Base-by-base conservation (phyloP, 2,888 invertebrate genomes). In the Calliscelio sp. region DNA sequence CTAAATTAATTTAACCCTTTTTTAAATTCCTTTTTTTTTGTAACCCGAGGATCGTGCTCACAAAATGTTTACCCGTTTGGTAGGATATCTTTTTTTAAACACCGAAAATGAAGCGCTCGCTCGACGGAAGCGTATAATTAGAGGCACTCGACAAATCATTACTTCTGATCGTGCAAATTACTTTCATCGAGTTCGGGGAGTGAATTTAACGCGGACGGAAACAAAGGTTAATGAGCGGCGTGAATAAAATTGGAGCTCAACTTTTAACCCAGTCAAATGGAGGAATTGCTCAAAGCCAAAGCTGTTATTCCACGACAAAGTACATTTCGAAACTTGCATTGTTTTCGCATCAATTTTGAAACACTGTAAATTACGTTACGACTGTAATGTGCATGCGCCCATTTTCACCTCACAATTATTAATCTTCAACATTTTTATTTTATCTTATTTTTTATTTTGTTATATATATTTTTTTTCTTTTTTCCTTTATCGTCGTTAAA, bases 111-210 rank as follows among this genome's bases (percentile, higher is more conserved):
- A 81, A 74, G 66, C 53, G 16, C 28, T 53, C 35, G 35, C 38
- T 20, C 49, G 35, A 71, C 75, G 70, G 75, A 75, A 75, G 71
- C 38, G 65, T 77, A 71, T 82, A 75, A 78, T 78, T 82, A 82
- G 57, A 63, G 61, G 25, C 73, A 51, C 82, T 82, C 77, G 82
- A 82, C 82, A 78, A 82, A 82, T 82, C 77, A 78, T 82, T 82
- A 73, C 73, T 82, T 73, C 65, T 73, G 77, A 82, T 82, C 77
- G 82, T 78, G 73, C 66, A 82, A 82, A 82, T 82, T 82, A 78
- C 82, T 82, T 82, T 82, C 78, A 82, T 82, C 77, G 78, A 66
- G 82, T 82, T 77, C 65, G 44, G 46, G 11, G 65, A 75, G 75
- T 57, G 70, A 75, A 77, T 68, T 70, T 55, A 81, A 75, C 75